phyloP scores from a whole-genome alignment of 2,113 vertebrate species.

The Burhinus bistriatus region DNA sequence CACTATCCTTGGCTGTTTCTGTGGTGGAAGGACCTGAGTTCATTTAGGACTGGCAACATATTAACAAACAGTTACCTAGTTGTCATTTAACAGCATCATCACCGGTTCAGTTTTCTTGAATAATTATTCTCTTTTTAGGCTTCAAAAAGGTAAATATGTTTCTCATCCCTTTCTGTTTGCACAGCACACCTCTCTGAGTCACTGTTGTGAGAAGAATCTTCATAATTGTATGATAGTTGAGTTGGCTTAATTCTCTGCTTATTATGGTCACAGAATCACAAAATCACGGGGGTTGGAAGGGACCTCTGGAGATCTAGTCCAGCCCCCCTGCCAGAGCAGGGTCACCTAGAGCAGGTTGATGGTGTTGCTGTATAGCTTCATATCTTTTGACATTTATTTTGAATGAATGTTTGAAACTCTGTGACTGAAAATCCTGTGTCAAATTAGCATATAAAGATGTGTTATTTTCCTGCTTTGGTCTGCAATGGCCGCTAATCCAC shows the following conservation, averaged over 20 bases:
- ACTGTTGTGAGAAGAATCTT: neutral
- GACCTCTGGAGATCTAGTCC: too few relatives aligned
- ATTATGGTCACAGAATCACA: neutral
- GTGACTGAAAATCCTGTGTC: neutral
- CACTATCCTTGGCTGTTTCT: neutral
- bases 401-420: neutral
- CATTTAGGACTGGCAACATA: neutral
- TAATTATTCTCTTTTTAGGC: neutral
- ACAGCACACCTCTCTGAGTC: neutral
- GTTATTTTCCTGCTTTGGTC: neutral
- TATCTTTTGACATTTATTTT: neutral
- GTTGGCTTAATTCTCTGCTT: neutral
- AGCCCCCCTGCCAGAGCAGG: too few relatives aligned
- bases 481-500: neutral
- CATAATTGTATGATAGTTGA: neutral
- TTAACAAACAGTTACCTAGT: neutral
- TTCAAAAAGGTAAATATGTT: neutral
- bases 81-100: neutral
- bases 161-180: neutral
- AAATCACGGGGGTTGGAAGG: too few relatives aligned
- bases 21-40: neutral
- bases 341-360: too few relatives aligned
- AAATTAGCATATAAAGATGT: neutral
- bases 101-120: neutral
- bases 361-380: neutral